Conservation (phyloP, 64 coral and sea anemone genomes). For the Cladopsammia gracilis region DNA sequence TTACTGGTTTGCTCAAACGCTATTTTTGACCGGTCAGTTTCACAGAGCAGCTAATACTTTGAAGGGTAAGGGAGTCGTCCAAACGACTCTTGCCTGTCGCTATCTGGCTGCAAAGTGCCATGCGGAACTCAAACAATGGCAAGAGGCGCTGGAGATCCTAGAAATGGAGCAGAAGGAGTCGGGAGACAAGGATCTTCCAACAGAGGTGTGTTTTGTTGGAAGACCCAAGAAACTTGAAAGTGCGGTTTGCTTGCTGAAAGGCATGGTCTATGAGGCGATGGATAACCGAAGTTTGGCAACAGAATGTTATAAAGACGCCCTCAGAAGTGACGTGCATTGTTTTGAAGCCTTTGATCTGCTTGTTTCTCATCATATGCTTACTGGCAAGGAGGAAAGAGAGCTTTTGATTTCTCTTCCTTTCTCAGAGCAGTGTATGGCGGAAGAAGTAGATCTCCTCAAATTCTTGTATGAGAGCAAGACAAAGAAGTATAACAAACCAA, state of each 20-base stretch:
- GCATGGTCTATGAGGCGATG: slow-evolving; percentile 91
- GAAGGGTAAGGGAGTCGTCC: slow-evolving; percentile 75
- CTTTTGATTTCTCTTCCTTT: slow-evolving; percentile 85
- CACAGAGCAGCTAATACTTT: slow-evolving; percentile 86
- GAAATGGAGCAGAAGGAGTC: slow-evolving; percentile 88
- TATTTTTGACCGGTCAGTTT: slow-evolving; percentile 90
- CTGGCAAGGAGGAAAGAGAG: slow-evolving; percentile 89
- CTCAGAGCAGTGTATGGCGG: slow-evolving; percentile 88
- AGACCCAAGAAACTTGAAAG: slow-evolving; percentile 88
- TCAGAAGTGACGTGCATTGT: slow-evolving; percentile 95
- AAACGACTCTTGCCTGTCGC: slow-evolving; percentile 88
- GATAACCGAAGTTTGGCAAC: slow-evolving; percentile 90
- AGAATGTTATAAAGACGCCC: slow-evolving; percentile 95
- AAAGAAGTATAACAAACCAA: slow-evolving; percentile 83
- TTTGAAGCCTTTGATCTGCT: slow-evolving; percentile 99
- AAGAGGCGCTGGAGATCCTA: slow-evolving; percentile 89
- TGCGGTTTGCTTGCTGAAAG: slow-evolving; percentile 83
- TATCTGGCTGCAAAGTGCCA: slow-evolving; percentile 97
- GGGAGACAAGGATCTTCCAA: slow-evolving; percentile 69
- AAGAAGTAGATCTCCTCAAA: slow-evolving; percentile 89
- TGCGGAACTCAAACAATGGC: slow-evolving; percentile 94
- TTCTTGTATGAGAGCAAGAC: slow-evolving; percentile 92
- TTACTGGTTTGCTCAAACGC: slow-evolving; percentile 97
- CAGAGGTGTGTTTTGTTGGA: slow-evolving; percentile 53
- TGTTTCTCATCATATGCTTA: slow-evolving; percentile 96